Evolutionary conservation across 2,113 vertebrate species (phyloP).

Genomic region (Penelope pileata): DNA sequence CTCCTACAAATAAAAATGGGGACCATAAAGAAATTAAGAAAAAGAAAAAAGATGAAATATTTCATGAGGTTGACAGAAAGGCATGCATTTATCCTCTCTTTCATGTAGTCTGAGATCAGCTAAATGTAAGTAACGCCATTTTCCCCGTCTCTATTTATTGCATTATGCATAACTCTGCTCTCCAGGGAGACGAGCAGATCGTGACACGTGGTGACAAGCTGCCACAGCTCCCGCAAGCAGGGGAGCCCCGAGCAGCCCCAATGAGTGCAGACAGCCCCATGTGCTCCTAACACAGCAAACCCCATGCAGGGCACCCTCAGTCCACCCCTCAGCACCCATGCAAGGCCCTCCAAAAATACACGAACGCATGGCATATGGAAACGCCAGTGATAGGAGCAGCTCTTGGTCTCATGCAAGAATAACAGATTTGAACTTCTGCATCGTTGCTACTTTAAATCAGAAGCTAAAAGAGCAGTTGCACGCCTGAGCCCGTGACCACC

Average conservation of each 20-base stretch:
- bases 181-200: neutral
- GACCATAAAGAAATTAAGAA: neutral
- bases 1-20: neutral
- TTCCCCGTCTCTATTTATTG: neutral
- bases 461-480: rapidly evolving
- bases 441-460: neutral
- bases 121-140: neutral
- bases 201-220: neutral
- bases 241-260: slow-evolving; percentile 30
- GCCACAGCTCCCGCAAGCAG: neutral
- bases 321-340: neutral
- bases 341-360: neutral
- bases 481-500: neutral
- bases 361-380: rapidly evolving
- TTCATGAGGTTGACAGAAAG: neutral
- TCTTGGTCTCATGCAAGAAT: rapidly evolving
- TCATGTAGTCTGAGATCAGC: neutral
- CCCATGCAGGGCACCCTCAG: rapidly evolving
- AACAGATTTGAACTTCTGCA: neutral
- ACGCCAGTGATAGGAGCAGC: neutral
- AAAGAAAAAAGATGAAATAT: neutral
- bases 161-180: slow-evolving; percentile 16
- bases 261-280: neutral
- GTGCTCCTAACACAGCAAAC: neutral
- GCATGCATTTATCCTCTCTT: neutral